Base-by-base conservation (phyloP, 2,113 vertebrate genomes). In the Bambusicola thoracicus region DNA sequence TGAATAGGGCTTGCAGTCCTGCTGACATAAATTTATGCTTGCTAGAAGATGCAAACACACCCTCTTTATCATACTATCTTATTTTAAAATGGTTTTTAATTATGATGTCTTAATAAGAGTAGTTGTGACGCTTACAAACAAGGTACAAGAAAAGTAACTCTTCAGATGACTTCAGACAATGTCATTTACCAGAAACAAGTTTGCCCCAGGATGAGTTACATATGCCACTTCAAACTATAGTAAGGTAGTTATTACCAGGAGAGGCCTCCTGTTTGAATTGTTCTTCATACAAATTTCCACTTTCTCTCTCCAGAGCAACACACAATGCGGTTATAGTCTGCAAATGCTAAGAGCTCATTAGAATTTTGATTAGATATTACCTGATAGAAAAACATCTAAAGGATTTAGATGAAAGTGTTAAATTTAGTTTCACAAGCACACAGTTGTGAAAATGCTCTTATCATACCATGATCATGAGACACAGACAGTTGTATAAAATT, bases 171-270 rank as follows among this genome's bases (percentile, higher is more conserved):
- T 79, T 58, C 27, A 73, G 70, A 32, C 53, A 66, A 5, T 91
- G 66, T 72, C 19, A 76, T 82, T 93, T 95, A 92, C 81, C 68
- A 96, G 95, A 91, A 96, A 62, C 69, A 7, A 85, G 66, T 53
- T 89, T 91, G 81, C 70, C 63, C 61, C 40, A 25, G 48, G 14
- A 58, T 58, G 34, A 75, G 19, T 63, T 94, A 56, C 61, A 85
- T 90, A 86, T 43, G 66, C n/a, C 40, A 80, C 24, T 73, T 76
- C 53, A 93, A 79, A 66, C 80, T 66, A 46, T 49, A 74, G 13
- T 36, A 43, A 65, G 29, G 5, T 55, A 9, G 72, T 76, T 67
- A 20, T n/a, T 76, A 32, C 68, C 77, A 77, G 62, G 14, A 76
- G 38, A 15, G 10, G 9, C 17, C 19, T 19, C 36, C 14, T 75